Conservation (phyloP, 2,888 invertebrate genomes). For the Pammene fasciana region DNA sequence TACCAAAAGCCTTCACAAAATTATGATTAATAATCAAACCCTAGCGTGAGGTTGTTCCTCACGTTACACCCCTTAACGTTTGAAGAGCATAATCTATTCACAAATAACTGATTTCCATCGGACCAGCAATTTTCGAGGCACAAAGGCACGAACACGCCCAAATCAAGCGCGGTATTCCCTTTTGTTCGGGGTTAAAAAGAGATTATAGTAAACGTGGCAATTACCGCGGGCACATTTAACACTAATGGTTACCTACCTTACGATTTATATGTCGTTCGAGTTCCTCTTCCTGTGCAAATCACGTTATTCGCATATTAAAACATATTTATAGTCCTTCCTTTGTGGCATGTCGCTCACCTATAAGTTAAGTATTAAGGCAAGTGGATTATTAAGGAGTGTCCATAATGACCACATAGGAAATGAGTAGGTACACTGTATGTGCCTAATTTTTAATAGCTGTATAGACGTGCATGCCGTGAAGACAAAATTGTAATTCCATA, state of each 20-base stretch:
- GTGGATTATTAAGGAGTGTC: background rate
- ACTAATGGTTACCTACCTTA: constrained; percentile 36
- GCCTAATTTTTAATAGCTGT: no score
- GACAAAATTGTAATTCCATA: no score
- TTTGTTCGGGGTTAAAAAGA: constrained; percentile 40
- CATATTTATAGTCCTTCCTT: background rate
- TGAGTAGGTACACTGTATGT: no score
- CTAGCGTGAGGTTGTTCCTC: constrained; percentile 38
- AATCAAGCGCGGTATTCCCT: constrained; percentile 39
- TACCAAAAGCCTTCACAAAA: constrained; percentile 26
- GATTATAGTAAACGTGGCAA: constrained; percentile 40
- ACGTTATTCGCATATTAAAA: background rate
- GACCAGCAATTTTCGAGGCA: constrained; percentile 39
- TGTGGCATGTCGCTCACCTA: background rate
- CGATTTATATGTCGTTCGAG: constrained; percentile 25
- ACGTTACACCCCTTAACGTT: constrained; percentile 36
- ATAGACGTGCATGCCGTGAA: no score
- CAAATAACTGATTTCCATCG: constrained; percentile 42
- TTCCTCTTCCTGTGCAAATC: constrained; percentile 16
- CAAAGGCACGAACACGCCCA: constrained; percentile 38
- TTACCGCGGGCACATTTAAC: constrained; percentile 33
- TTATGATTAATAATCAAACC: constrained; percentile 39
- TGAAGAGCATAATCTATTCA: constrained; percentile 43
- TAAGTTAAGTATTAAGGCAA: background rate
- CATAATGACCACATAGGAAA: no score